phyloP scores from a whole-genome alignment of 1,140 invertebrate genomes.

The Drosophila equinoxialis region DNA sequence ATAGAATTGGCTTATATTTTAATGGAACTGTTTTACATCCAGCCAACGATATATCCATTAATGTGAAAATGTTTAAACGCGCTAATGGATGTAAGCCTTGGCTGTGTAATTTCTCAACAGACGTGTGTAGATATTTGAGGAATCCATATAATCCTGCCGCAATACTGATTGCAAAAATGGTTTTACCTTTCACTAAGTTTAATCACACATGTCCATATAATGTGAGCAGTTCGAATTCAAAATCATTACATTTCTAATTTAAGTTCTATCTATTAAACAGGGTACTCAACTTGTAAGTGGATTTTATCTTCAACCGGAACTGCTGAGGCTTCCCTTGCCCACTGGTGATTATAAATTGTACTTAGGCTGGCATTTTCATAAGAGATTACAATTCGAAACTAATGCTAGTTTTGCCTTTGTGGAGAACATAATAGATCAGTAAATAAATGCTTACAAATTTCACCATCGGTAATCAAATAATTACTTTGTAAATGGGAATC shows the following conservation, averaged over 20 bases:
- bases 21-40: too few species aligned
- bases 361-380: not conserved
- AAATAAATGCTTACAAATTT: not conserved
- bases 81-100: too few species aligned
- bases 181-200: not conserved
- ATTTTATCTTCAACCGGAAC: not conserved
- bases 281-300: not conserved
- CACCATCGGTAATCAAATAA: too few species aligned
- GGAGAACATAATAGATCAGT: not conserved
- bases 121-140: not conserved
- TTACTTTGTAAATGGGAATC: too few species aligned
- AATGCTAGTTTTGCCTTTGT: not conserved
- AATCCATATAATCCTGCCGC: not conserved
- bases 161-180: too few species aligned
- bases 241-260: too few species aligned
- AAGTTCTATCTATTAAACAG: not conserved
- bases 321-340: not conserved
- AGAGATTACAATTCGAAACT: not conserved
- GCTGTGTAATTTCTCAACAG: too few species aligned
- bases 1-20: too few species aligned
- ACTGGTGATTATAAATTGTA: not conserved
- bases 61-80: too few species aligned
- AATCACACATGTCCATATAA: constrained; percentile 12
- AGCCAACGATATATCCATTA: too few species aligned
- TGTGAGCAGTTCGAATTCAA: not conserved